A percentile compares a stretch with the other conserved stretches of the same genome.
phyloP scores from a whole-genome alignment of 2,888 invertebrate genomes.

The Sylvicola cinctus region DNA sequence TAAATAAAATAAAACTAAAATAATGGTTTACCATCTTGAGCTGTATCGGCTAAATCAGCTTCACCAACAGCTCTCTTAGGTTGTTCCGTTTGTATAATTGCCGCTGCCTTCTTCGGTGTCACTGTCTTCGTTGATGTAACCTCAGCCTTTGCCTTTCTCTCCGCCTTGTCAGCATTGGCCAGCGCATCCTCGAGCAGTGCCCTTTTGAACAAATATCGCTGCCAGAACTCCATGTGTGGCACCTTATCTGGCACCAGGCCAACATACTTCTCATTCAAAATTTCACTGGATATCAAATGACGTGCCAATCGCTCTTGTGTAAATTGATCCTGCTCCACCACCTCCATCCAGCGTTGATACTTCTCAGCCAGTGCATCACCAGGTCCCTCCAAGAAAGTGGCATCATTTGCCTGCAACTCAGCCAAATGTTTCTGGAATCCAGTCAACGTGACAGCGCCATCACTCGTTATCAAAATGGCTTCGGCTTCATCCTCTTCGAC shows the following conservation, averaged over 20 bases:
- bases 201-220: slow-evolving; percentile 59
- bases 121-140: slow-evolving; percentile 6
- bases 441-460: slow-evolving; percentile 43
- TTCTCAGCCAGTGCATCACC: slow-evolving; percentile 29
- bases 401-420: slow-evolving; percentile 47
- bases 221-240: slow-evolving; percentile 58
- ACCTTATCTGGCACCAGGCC: slow-evolving; percentile 47
- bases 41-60: slow-evolving; percentile 4
- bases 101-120: slow-evolving; percentile 6
- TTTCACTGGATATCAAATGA: slow-evolving; percentile 33
- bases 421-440: slow-evolving; percentile 41
- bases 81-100: slow-evolving; percentile 10
- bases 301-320: slow-evolving; percentile 36
- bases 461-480: slow-evolving; percentile 41
- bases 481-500: slow-evolving; percentile 50
- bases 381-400: slow-evolving; percentile 51
- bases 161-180: slow-evolving; percentile 37
- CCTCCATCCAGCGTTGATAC: slow-evolving; percentile 36
- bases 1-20: background rate
- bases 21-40: background rate
- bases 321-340: slow-evolving; percentile 29
- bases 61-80: slow-evolving; percentile 7
- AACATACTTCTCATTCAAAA: slow-evolving; percentile 24
- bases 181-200: slow-evolving; percentile 55
- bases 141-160: slow-evolving; percentile 25